Evolutionary conservation across 2,797 vertebrate genomes (phyloP).

Genomic region (Rhyacichthys aspro): DNA sequence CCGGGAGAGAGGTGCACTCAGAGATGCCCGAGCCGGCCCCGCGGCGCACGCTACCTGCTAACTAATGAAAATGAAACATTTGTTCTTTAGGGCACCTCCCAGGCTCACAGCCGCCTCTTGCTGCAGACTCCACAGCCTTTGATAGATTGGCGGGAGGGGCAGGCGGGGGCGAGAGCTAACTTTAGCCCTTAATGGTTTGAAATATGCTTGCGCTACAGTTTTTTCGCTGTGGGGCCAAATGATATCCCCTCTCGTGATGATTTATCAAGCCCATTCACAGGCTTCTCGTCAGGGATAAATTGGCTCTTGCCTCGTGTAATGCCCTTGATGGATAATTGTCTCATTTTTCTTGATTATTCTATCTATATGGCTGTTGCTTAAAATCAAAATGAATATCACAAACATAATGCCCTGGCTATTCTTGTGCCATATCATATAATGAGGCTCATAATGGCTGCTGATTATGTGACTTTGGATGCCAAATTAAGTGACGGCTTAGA

Average conservation of each 20-base stretch:
- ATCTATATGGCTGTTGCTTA: conserved; percentile 64
- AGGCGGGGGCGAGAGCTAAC: conserved; percentile 71
- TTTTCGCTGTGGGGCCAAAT: conserved; percentile 75
- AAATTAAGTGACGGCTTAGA: conserved; percentile 45
- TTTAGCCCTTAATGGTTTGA: conserved; percentile 85
- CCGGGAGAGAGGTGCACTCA: conserved; percentile 55
- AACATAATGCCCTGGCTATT: conserved; percentile 55
- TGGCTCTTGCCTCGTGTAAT: conserved; percentile 73
- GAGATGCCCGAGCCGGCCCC: conserved; percentile 46
- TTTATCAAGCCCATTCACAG: conserved; percentile 81
- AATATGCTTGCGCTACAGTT: conserved; percentile 81
- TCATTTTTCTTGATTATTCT: conserved; percentile 79
- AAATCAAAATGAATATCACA: conserved; percentile 66
- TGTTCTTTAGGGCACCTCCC: conserved; percentile 73
- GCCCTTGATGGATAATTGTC: conserved; percentile 80
- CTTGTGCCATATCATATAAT: conserved; percentile 36
- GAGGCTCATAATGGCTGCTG: conserved; percentile 44
- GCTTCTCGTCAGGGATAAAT: conserved; percentile 74
- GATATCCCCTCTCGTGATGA: conserved; percentile 75
- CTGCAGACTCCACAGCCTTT: conserved; percentile 66
- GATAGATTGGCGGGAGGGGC: conserved; percentile 74
- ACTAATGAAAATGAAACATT: conserved; percentile 84
- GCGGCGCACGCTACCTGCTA: conserved; percentile 61
- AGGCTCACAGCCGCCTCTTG: conserved; percentile 52
- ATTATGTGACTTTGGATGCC: conserved; percentile 38